Percentiles rank a stretch among this genome's conserved stretches.
These are phyloP conservation scores for Maconellicoccus hirsutus DNA, from an alignment of 1,140 invertebrate genomes.

Conservation along the genomic window DNA sequence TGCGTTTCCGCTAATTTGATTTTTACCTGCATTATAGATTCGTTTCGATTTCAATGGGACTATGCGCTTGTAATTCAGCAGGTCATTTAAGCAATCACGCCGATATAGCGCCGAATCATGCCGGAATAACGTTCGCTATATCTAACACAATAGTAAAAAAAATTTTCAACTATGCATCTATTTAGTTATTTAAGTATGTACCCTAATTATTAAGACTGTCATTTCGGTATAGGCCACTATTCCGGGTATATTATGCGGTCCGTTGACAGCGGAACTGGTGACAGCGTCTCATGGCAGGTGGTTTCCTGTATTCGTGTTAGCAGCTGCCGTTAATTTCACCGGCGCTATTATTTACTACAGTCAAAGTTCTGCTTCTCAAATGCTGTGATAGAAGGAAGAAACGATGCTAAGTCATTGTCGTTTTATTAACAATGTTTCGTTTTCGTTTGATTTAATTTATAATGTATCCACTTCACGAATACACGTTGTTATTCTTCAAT, in stretches of 20 bases:
- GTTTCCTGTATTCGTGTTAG: slow-evolving; percentile 64
- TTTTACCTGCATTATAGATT: slow-evolving; percentile 39
- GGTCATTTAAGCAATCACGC: slow-evolving; percentile 70
- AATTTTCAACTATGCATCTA: not conserved
- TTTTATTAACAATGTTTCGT: no score
- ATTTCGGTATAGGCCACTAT: slow-evolving; percentile 63
- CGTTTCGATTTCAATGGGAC: slow-evolving; percentile 63
- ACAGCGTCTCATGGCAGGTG: slow-evolving; percentile 57
- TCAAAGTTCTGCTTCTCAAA: slow-evolving; percentile 58
- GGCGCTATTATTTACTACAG: slow-evolving; percentile 63
- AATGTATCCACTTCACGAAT: no score
- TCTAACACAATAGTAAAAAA: slow-evolving; percentile 59
- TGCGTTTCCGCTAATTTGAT: not conserved
- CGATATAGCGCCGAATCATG: slow-evolving; percentile 66
- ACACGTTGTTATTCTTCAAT: no score
- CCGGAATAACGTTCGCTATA: slow-evolving; percentile 66
- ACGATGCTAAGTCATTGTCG: no score
- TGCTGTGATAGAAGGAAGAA: slow-evolving; percentile 38
- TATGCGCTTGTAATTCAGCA: slow-evolving; percentile 65
- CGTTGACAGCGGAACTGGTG: slow-evolving; percentile 62
- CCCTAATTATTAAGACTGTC: no score
- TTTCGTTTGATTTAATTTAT: no score
- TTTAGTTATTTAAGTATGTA: no score
- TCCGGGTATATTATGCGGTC: slow-evolving; percentile 66
- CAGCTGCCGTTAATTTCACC: slow-evolving; percentile 61